Evolutionary conservation across 2,888 invertebrate species (phyloP), one percentile per base, ranked within the genome.

Genomic region (Trissoscelio sp.): DNA sequence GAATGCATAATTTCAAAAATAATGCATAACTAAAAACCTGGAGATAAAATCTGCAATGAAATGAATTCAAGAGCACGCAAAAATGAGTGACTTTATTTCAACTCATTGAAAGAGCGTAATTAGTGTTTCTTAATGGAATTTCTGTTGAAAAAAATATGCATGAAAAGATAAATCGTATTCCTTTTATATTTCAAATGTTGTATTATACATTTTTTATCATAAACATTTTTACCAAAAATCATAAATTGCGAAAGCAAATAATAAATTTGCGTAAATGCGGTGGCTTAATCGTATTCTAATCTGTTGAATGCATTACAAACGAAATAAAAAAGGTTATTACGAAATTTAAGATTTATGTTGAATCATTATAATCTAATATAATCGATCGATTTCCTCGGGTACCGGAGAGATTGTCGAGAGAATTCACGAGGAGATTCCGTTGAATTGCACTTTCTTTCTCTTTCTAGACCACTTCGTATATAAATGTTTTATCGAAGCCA

Each of bases 401-500:
- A 37, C 14, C 37, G 51, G 12, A 60, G 81, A 81, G 69, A 81
- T 64, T 64, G 78, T 53, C 67, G 64, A 66, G 79, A 79, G 69
- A 73, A 83, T 83, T 79, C 69, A 77, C 72, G 78, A 75, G 62
- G 42, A 79, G 72, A 72, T 79, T 73, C 31, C 62, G 75, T 67
- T 75, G 75, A 79, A 83, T 73, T 80, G 64, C 78, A 51, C 34
- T 58, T 67, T 67, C 67, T 67, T 67, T 74, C 57, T 58, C 39
- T 48, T 14, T 75, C 55, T 42, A 77, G 39, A 12, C 58, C 46
- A 69, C 81, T 83, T 70, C 55, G 79, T 73, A 58, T 79, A 81
- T 81, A 79, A 83, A 83, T 79, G 81, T 79, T 77, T 83, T 81
- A 83, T 83, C 81, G 79, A 48, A 69, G 55, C 79, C 75, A 70